Percentiles rank a stretch among this genome's conserved stretches.
Conservation (phyloP, 2,888 invertebrate genomes). For the Torymus auratus region DNA sequence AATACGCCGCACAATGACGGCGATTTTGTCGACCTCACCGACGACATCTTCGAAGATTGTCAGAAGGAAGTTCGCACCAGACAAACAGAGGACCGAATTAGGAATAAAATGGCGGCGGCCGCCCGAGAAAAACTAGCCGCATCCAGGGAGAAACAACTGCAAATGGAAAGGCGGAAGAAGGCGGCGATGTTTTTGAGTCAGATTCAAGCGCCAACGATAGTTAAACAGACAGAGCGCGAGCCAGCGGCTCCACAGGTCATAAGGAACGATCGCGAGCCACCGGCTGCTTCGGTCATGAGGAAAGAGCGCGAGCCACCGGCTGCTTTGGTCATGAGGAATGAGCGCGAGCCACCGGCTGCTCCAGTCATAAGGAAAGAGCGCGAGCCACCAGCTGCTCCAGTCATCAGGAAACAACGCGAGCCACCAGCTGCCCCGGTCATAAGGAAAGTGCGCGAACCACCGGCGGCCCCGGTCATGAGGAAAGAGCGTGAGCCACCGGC, state of each 20-base stretch:
- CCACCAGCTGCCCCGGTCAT: conserved; percentile 22
- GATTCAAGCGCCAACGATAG: conserved; percentile 71
- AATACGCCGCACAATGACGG: conserved; percentile 61
- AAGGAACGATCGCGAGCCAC: conserved; percentile 1
- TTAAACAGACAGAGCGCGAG: conserved; percentile 47
- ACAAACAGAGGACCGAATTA: conserved; percentile 79
- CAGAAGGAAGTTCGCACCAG: conserved; percentile 69
- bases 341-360: conserved; percentile 43
- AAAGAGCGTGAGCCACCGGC: neutral
- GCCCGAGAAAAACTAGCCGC: conserved; percentile 79
- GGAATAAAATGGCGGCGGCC: conserved; percentile 79
- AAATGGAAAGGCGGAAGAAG: conserved; percentile 86
- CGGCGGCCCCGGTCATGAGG: conserved; percentile 70
- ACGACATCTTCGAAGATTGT: conserved; percentile 73
- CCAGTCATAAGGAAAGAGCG: conserved; percentile 55
- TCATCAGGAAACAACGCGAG: conserved; percentile 29
- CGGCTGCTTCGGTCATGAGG: conserved; percentile 19
- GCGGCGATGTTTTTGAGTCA: conserved; percentile 88
- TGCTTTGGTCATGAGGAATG: conserved; percentile 47
- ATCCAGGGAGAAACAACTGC: conserved; percentile 79
- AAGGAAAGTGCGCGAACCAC: conserved; percentile 66
- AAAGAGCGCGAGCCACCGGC: conserved; percentile 57
- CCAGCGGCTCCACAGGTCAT: conserved; percentile 21
- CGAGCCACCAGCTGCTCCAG: conserved; percentile 7
- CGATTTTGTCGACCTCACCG: conserved; percentile 73